Base-by-base conservation (phyloP, 2,797 vertebrate species). In the Hephaestus fuliginosus region DNA sequence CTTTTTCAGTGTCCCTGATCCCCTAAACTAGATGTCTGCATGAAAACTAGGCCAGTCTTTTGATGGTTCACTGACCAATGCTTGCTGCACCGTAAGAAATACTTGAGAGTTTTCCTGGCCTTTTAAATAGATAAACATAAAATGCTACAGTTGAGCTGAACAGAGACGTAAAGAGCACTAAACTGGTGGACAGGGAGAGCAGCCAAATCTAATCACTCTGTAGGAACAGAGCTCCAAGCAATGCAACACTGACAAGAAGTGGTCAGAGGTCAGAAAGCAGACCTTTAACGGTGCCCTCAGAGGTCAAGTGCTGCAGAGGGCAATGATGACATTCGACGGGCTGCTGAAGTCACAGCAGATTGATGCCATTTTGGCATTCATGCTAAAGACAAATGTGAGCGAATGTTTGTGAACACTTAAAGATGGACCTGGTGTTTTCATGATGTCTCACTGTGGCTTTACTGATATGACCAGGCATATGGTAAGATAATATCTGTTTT, bases 11-110 rank as follows among this genome's bases (percentile, higher is more conserved):
- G 78, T 82, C 83, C 63, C 58, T 61, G 51, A 36, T 81, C 55
- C 76, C 75, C 84, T 55, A 86, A 89, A 88, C 74, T 63, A 33
- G 44, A 75, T 84, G 87, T 86, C 86, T 87, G 60, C 60, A 70
- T 71, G 81, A 81, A 92, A 90, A 86, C 73, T 90, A 90, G 91
- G 91, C 86, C 86, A 89, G 83, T 74, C 56, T 78, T 89, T 89
- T 86, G 75, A 90, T 83, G 84, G 87, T 86, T 92, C 87, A 90
- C 86, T 83, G 85, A 79, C 77, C 81, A 80, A 81, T 87, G 83
- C 76, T 80, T 77, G 55, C 64, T 73, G 44, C 53, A 70, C 81
- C 44, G 11, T 41, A 55, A 75, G 62, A 83, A 74, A 86, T 61
- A 49, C 57, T 55, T 63, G 4, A 66, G 52, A 72, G 52, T 58